Percentiles rank a stretch among this genome's conserved stretches.
phyloP scores from a whole-genome alignment of 2,797 vertebrate genomes.

The Poecilia velifera region DNA sequence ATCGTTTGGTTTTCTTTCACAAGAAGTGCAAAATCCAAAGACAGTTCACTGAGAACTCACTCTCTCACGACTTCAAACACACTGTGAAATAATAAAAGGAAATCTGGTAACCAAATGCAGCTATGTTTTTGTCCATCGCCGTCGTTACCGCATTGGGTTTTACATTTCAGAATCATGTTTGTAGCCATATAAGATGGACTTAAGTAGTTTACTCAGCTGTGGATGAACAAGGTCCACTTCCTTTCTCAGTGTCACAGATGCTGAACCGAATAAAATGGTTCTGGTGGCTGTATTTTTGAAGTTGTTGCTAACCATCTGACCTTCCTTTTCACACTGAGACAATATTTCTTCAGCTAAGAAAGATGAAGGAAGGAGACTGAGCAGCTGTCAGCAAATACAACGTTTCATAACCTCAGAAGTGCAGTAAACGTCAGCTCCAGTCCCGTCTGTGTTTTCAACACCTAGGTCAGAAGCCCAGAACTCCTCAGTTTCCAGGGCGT shows the following conservation, averaged over 20 bases:
- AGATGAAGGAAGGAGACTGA: constrained; percentile 74
- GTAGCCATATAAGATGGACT: constrained; percentile 72
- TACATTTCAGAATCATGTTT: constrained; percentile 68
- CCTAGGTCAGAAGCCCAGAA: constrained; percentile 44
- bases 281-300: constrained; percentile 64
- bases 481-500: neutral
- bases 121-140: constrained; percentile 78
- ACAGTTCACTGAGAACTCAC: constrained; percentile 55
- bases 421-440: constrained; percentile 33
- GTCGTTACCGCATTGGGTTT: constrained; percentile 76
- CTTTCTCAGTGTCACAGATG: constrained; percentile 63
- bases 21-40: constrained; percentile 66
- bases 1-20: constrained; percentile 48
- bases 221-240: constrained; percentile 72
- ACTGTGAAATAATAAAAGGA: constrained; percentile 77
- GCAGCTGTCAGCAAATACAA: constrained; percentile 58
- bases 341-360: constrained; percentile 70
- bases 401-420: constrained; percentile 58
- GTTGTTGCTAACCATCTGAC: constrained; percentile 68
- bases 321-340: constrained; percentile 72
- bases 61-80: constrained; percentile 74
- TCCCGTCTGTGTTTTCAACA: constrained; percentile 36
- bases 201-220: constrained; percentile 83
- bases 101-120: constrained; percentile 72
- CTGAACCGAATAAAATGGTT: constrained; percentile 45